Conservation (phyloP, 2,797 vertebrate genomes). For the Falco peregrinus region DNA sequence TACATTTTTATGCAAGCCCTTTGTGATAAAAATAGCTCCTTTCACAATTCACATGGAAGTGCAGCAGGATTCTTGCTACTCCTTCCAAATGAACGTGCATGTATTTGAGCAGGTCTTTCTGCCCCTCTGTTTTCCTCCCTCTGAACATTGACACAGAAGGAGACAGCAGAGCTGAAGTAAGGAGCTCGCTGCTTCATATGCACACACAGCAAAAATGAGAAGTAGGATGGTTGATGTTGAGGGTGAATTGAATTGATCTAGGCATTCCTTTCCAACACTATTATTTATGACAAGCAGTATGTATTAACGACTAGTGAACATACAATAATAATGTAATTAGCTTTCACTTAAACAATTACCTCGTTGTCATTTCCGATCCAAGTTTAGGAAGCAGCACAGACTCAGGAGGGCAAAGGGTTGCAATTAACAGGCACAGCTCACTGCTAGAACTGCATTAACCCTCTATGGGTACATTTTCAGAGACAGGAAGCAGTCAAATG, state of each 20-base stretch:
- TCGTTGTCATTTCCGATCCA: not conserved
- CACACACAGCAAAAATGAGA: not conserved
- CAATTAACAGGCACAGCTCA: not conserved
- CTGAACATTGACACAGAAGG: not conserved
- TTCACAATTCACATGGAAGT: not conserved
- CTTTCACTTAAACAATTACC: conserved; percentile 46
- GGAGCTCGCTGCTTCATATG: not conserved
- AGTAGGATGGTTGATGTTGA: not conserved
- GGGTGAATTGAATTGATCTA: not conserved
- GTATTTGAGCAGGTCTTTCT: not conserved
- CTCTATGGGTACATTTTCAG: not conserved
- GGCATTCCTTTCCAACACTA: not conserved
- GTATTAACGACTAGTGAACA: not conserved
- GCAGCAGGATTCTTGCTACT: not conserved
- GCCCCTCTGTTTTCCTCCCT: not conserved
- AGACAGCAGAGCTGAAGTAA: not conserved
- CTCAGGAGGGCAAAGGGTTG: not conserved
- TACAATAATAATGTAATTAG: not conserved
- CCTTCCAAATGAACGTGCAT: not conserved
- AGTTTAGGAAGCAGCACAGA: conserved; percentile 30
- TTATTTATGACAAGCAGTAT: not conserved
- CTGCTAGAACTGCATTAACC: not conserved
- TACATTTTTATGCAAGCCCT: conserved; percentile 1
- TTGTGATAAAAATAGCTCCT: conserved; percentile 47
- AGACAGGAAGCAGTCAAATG: not conserved